Base-by-base conservation (phyloP, 1,140 invertebrate genomes). In the Drosophila ercepeae region DNA sequence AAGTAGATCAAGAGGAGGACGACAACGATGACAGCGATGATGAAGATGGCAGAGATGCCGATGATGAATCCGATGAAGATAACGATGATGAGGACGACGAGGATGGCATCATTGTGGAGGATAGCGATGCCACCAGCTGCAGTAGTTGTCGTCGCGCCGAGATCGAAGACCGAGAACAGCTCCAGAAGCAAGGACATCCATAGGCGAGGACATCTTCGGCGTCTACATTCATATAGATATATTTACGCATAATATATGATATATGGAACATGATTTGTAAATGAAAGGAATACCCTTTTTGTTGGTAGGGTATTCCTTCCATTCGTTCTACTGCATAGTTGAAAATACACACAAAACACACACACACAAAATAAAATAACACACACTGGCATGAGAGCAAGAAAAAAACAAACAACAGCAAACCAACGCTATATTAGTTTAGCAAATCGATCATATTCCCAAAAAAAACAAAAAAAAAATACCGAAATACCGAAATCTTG, bases 81-180 rank as follows among this genome's bases (percentile, higher is more conserved):
- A 13, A 41, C 5, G 46, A 21, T 3, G 59, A 34, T 0, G 41
- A 49, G 0, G 57, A 52, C 11, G 73, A 13, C 3, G 54, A 65
- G 1, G 81, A 75, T 49, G 79, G 50, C 7, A 81, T 75, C 32
- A 86, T 86, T 9, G 82, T 86, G 13, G 81, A 86, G 49, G 81
- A 86, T 16, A 86, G 81, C 63, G 81, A 86, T 86, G 81, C 81
- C 44, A 86, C 81, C 44, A 86, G 81, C 50, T 86, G 81, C 45
- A 86, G 81, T 21, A 86, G 81, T 52, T 86, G 81, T 52, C 50
- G 57, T 2, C 82, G 81, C 11, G 81, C 81, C 44, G 79, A 86
- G 19, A 7, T 64, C 6, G 81, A 86, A 13, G 76, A 86, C 6
- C 76, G 81, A 13, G 76, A 86, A 2, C 57, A 71, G 5, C 54